Conservation (phyloP, 2,888 invertebrate genomes). For the Synanthedon andrenaeformis region DNA sequence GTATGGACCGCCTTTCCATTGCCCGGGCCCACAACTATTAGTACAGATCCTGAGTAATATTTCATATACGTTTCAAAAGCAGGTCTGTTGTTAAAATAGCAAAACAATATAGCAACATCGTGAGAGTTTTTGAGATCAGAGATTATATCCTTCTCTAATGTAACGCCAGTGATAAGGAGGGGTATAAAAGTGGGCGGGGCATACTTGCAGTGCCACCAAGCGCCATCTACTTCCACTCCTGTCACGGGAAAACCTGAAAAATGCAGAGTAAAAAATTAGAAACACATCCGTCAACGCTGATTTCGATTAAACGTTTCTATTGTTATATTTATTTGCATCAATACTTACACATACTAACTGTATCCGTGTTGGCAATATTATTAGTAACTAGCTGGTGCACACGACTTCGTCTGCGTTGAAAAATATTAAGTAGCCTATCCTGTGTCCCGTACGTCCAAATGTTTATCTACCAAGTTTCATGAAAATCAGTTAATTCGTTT, state of each 20-base stretch:
- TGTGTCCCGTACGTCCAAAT: too few species aligned
- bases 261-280: not conserved
- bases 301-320: too few species aligned
- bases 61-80: conserved; percentile 78
- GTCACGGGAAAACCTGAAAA: conserved; percentile 70
- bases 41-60: conserved; percentile 71
- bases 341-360: too few species aligned
- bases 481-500: too few species aligned
- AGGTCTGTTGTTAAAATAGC: conserved; percentile 81
- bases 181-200: conserved; percentile 79
- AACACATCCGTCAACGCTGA: not conserved
- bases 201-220: conserved; percentile 85
- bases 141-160: conserved; percentile 38
- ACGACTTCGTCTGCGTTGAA: too few species aligned
- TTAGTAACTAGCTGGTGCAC: too few species aligned
- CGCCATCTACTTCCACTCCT: conserved; percentile 82
- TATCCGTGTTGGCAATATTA: too few species aligned
- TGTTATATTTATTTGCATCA: too few species aligned
- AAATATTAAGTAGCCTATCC: too few species aligned
- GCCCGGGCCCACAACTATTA: conserved; percentile 82
- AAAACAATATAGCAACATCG: conserved; percentile 76
- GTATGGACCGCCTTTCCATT: conserved; percentile 74
- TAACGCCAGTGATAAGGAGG: conserved; percentile 64
- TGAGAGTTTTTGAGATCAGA: conserved; percentile 44
- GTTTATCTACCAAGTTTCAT: too few species aligned